Base-by-base conservation (phyloP, 2,797 vertebrate species). In the Alfaro cultratus region DNA sequence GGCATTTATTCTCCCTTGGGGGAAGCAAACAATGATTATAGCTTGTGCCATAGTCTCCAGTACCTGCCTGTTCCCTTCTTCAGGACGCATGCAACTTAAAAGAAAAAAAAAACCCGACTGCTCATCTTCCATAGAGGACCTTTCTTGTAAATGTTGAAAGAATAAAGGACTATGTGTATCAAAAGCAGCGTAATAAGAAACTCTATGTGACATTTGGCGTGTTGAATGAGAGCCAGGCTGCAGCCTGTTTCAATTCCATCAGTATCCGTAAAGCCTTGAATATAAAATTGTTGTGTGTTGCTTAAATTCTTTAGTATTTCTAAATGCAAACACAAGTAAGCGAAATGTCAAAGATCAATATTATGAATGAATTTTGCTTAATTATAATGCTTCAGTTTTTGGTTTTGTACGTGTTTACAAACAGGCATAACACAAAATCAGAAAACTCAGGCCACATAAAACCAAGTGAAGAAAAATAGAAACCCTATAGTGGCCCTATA, bases 1-100 rank as follows among this genome's bases (percentile, higher is more conserved):
- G 71, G 23, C 47, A 85, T 80, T 81, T 73, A 60, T 79, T 31
- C 75, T 86, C 80, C 77, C 36, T 53, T 46, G 39, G 55, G 34
- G 5, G 29, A 53, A 15, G 26, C 36, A 64, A 46, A 45, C 47
- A 46, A 23, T 55, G 12, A 15, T 62, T 64, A 47, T 29, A n/a
- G n/a, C 34, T 26, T 57, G 21, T 55, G 36, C 5, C n/a, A 8
- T 31, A 34, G 47, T 76, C 47, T 72, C 36, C 45, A 2, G 12
- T 5, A 70, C 8, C 74, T 71, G 9, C 39, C 15, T 13, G 5
- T 76, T 70, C 13, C 45, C 60, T 12, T 46, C 21, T 29, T 57
- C 29, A 29, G 13, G 57, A 13, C 15, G 36, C 12, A 9, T 47
- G 15, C 10, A 16, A 73, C 45, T 73, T 49, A 12, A 5, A n/a